Evolutionary conservation across 2,888 invertebrate genomes (phyloP).

Genomic region (Shargacucullia verbasci): DNA sequence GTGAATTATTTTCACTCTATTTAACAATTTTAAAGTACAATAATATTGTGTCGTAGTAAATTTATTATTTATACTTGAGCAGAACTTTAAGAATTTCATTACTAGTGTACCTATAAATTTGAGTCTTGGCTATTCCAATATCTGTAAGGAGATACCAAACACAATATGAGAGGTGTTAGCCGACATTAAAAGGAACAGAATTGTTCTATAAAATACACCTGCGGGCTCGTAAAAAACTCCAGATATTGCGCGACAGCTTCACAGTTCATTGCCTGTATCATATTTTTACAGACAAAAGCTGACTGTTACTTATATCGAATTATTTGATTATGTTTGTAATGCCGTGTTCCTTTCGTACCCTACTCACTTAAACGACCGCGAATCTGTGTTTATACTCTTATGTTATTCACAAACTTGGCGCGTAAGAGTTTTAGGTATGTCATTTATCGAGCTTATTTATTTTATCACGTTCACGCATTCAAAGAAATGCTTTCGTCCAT

Average conservation of each 20-base stretch:
- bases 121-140: constrained; percentile 15
- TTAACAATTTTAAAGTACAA: too few species aligned
- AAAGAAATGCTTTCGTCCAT: too few species aligned
- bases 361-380: constrained; percentile 66
- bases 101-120: background rate
- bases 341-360: constrained; percentile 66
- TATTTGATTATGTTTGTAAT: constrained; percentile 67
- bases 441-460: constrained; percentile 20
- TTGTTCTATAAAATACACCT: constrained; percentile 80
- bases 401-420: constrained; percentile 37
- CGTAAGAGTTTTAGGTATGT: constrained; percentile 24
- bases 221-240: constrained; percentile 76
- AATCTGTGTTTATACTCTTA: constrained; percentile 48
- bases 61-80: too few species aligned
- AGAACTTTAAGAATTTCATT: background rate
- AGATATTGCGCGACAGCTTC: constrained; percentile 70
- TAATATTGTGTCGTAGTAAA: too few species aligned
- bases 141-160: constrained; percentile 42
- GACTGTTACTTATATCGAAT: constrained; percentile 63
- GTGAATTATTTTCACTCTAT: constrained; percentile 7
- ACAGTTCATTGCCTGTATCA: constrained; percentile 71
- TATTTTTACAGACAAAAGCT: constrained; percentile 58
- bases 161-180: constrained; percentile 68
- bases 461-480: background rate
- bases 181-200: constrained; percentile 71